Base-by-base conservation (phyloP, 2,113 vertebrate species). In the Tonatia bakeri region DNA sequence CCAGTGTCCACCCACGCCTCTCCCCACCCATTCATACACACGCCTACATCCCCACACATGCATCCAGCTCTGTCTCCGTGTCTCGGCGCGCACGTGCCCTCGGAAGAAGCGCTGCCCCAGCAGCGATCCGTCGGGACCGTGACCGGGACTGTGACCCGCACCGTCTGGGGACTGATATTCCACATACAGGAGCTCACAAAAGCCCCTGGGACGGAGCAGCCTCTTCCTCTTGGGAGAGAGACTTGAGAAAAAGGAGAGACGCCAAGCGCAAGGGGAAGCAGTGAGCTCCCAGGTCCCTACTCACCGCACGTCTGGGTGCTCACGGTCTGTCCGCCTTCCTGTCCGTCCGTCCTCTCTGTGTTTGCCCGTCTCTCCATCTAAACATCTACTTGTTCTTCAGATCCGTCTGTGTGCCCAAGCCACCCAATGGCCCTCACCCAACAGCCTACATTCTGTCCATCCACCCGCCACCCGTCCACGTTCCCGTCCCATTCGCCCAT, bases 231-330 rank as follows among this genome's bases (percentile, higher is more conserved):
- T n/a, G n/a, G n/a, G n/a, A n/a, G n/a, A n/a, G n/a, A n/a, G n/a
- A n/a, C n/a, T n/a, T n/a, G n/a, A n/a, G n/a, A n/a, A n/a, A n/a
- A n/a, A n/a, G n/a, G n/a, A n/a, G n/a, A n/a, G n/a, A n/a, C n/a
- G n/a, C 26, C 9, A 1, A 3, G 8, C 0, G 2, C 5, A 2
- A 70, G 65, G 2, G 36, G 47, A 38, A 76, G 13, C 17, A 72
- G 31, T 11, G 5, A 59, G 7, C 13, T 10, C 0, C 0, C 47
- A 19, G 33, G 28, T 12, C 65, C 33, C 38, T 50, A 24, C 56
- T 22, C 22, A 1, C 56, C 22, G 4, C 56, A 24, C 22, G 54
- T 56, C 54, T 8, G 54, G 20, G 54, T 9, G 20, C 12, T 73
- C 52, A 65, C 76, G 67, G 14, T 24, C 31, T 33, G 5, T n/a